Percentiles rank a stretch among this genome's conserved stretches.
These are phyloP conservation scores for Tridacna crocea DNA, from an alignment of 2,888 invertebrate species.

Conservation along the genomic window DNA sequence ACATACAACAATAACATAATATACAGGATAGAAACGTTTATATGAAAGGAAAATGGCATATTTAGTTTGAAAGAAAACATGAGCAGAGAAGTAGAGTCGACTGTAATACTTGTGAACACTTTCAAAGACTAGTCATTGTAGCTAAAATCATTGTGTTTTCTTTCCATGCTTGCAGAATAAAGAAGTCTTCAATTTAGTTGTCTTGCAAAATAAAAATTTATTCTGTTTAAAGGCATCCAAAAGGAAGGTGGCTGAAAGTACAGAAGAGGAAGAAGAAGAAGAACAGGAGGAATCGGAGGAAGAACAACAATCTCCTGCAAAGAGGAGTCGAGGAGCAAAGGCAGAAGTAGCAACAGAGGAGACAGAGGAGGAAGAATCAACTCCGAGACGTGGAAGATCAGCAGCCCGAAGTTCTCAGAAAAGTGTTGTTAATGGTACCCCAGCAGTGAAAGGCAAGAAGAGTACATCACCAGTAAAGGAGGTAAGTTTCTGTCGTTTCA, in stretches of 20 bases:
- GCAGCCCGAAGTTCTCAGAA: neutral
- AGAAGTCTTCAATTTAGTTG: too few species aligned
- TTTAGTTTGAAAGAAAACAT: too few species aligned
- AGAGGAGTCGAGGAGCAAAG: constrained; percentile 11
- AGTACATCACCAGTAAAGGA: constrained; percentile 46
- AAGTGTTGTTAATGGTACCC: constrained; percentile 46
- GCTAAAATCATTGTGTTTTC: too few species aligned
- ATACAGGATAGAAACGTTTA: too few species aligned
- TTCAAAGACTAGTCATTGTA: too few species aligned
- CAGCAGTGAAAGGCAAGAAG: constrained; percentile 12
- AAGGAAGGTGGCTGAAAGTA: constrained; percentile 9
- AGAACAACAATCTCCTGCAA: constrained; percentile 34
- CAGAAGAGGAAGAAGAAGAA: constrained; percentile 22
- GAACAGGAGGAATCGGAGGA: constrained; percentile 38
- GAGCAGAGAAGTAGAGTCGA: too few species aligned
- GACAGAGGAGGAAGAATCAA: constrained; percentile 53
- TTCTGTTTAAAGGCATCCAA: constrained; percentile 6
- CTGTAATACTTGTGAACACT: too few species aligned
- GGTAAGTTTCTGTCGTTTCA: neutral
- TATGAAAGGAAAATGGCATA: too few species aligned
- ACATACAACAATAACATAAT: too few species aligned
- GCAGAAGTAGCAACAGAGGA: constrained; percentile 28
- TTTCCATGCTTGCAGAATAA: too few species aligned
- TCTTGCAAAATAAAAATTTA: too few species aligned
- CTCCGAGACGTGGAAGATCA: constrained; percentile 40